Conservation (phyloP, 2,888 invertebrate species). For the Siphlonurus alternatus region DNA sequence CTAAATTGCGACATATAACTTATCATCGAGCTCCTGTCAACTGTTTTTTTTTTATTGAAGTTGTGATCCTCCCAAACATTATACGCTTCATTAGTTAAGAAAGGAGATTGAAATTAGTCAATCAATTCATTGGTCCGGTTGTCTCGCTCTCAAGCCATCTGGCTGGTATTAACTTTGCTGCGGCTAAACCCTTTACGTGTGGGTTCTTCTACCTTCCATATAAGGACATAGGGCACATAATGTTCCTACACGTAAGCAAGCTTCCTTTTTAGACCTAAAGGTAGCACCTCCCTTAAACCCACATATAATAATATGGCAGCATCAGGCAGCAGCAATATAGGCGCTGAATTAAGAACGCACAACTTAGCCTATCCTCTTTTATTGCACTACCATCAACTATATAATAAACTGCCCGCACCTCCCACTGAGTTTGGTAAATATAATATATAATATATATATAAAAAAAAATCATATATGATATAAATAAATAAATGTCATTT, state of each 20-base stretch:
- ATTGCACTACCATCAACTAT: neutral
- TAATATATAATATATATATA: neutral
- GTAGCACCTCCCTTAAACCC: conserved; percentile 3
- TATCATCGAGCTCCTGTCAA: too few relatives aligned
- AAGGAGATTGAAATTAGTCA: neutral
- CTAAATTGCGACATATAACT: too few relatives aligned
- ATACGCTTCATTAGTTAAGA: neutral
- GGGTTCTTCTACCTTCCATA: conserved; percentile 1
- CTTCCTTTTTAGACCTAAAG: conserved; percentile 2
- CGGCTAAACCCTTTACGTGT: neutral
- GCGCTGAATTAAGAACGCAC: neutral
- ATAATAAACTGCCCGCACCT: neutral
- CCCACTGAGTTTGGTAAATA: neutral
- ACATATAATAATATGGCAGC: neutral
- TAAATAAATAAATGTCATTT: neutral
- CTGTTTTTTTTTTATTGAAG: too few relatives aligned
- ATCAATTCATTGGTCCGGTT: neutral
- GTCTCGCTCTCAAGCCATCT: neutral
- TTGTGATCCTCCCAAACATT: too few relatives aligned
- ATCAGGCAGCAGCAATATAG: too few relatives aligned
- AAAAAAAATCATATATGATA: too few relatives aligned
- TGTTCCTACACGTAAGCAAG: conserved; percentile 2
- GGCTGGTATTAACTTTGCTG: neutral
- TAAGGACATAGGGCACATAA: neutral
- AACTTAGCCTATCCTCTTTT: neutral